Percentiles rank a stretch among this genome's conserved stretches.
Conservation (phyloP, 2,797 vertebrate genomes). For the Myioborus melanocephalus region DNA sequence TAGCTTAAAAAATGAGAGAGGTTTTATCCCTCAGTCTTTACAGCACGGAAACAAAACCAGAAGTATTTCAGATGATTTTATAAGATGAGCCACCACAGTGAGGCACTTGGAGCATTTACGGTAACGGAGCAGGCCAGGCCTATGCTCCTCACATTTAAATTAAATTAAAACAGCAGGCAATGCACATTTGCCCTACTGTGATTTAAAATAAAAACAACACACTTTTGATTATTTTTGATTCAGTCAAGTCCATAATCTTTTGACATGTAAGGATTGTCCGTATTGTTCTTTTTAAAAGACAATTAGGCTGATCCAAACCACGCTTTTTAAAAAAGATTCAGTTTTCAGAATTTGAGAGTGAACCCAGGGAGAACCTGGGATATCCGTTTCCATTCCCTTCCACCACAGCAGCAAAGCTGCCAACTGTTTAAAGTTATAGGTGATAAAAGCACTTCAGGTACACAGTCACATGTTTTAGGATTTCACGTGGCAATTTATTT, state of each 20-base stretch:
- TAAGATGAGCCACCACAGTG: fast-evolving
- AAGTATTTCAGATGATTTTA: not conserved
- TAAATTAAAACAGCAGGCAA: not conserved
- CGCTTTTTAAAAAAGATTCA: not conserved
- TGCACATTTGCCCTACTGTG: fast-evolving
- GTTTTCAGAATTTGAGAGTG: fast-evolving
- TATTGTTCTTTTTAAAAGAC: not conserved
- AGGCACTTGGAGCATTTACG: not conserved
- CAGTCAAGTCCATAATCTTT: not conserved
- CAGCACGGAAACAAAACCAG: not conserved
- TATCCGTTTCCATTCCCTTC: not conserved
- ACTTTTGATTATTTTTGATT: not conserved
- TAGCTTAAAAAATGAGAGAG: too few species aligned
- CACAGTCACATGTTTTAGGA: fast-evolving
- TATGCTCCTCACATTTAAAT: fast-evolving
- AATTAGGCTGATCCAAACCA: not conserved
- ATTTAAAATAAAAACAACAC: not conserved
- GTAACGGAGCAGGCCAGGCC: not conserved
- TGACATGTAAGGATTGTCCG: fast-evolving
- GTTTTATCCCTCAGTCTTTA: not conserved
- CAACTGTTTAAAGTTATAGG: fast-evolving
- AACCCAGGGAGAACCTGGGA: not conserved
- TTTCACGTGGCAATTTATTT: not conserved
- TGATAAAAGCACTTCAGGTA: not conserved
- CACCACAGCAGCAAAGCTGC: not conserved